Evolutionary conservation across 2,113 vertebrate genomes (phyloP), one percentile per base, ranked within the genome.

Genomic region (Catharus minimus): DNA sequence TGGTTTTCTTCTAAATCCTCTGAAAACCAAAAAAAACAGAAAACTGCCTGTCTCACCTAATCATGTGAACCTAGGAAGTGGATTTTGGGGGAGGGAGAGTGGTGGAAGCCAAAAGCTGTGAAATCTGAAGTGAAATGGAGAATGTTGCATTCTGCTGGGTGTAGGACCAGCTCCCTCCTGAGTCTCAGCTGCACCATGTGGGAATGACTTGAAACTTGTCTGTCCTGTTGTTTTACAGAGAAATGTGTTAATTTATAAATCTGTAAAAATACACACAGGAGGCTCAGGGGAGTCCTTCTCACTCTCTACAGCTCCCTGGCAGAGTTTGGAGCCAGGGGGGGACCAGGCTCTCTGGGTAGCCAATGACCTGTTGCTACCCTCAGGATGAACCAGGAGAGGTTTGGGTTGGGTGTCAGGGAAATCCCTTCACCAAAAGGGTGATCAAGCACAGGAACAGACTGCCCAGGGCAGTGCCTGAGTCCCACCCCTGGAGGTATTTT

Each of bases 111-210:
- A 53, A 66, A 15, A 5, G 9, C 44, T 47, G 44, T 75, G 80
- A 44, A 32, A 62, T 81, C 38, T 64, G 36, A 18, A 36, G 55
- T 1, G 1, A 66, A 61, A 52, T 11, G 43, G 64, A 7, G 47
- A 55, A 21, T 6, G 11, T 10, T 41, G 27, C 38, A 55, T 20
- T 38, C n/a, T 3, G 6, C 52, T 66, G 64, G 20, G 27, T 28
- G 33, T 23, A 33, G 57, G 27, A 69, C 11, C 33, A 24, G 41
- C 22, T 86, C 46, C 64, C 23, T 46, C 22, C 46, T 5, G 14
- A 41, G 21, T 18, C 58, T 52, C 0, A 1, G 55, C 26, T 3
- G 3, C 1, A 10, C 47, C 30, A 7, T 2, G 3, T 1, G 5
- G 27, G 53, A 21, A 9, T 15, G 55, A 19, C 10, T 32, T 33